These are phyloP conservation scores for Pogonus chalceus DNA, from an alignment of 1,140 invertebrate species.

Conservation along the genomic window DNA sequence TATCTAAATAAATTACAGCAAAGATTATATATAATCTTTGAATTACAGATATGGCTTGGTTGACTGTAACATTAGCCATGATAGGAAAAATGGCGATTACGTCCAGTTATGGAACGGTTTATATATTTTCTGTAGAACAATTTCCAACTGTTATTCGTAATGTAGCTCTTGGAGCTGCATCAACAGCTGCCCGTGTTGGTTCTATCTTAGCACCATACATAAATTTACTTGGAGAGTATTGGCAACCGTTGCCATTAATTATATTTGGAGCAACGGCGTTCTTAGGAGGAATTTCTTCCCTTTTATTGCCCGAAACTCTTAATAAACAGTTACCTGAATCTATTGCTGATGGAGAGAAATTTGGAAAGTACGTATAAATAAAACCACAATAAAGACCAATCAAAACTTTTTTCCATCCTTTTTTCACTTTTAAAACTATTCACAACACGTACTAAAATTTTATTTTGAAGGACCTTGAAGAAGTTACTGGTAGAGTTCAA, in stretches of 20 bases:
- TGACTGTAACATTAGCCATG: constrained; percentile 63
- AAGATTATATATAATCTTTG: too few species aligned
- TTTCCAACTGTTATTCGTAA: constrained; percentile 77
- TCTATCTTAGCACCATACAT: constrained; percentile 67
- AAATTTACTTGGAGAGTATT: constrained; percentile 48
- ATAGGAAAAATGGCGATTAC: constrained; percentile 74
- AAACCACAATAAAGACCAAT: too few species aligned
- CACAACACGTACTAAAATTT: too few species aligned
- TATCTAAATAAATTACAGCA: too few species aligned
- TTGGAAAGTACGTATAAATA: constrained; percentile 42
- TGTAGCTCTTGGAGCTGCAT: constrained; percentile 64
- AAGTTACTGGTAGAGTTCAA: too few species aligned
- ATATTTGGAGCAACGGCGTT: constrained; percentile 59
- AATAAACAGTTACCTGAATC: constrained; percentile 64
- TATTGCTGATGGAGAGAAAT: constrained; percentile 59
- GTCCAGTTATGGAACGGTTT: constrained; percentile 67
- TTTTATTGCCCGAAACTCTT: constrained; percentile 66
- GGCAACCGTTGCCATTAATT: constrained; percentile 57
- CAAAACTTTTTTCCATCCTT: too few species aligned
- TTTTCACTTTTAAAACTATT: too few species aligned
- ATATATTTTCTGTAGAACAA: constrained; percentile 72
- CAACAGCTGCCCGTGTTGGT: constrained; percentile 65
- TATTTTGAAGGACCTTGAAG: too few species aligned
- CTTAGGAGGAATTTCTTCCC: constrained; percentile 51
- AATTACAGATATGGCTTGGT: constrained; percentile 44